Evolutionary conservation across 2,888 invertebrate species (phyloP), one percentile per base, ranked within the genome.

Genomic region (Drosophila siamana): DNA sequence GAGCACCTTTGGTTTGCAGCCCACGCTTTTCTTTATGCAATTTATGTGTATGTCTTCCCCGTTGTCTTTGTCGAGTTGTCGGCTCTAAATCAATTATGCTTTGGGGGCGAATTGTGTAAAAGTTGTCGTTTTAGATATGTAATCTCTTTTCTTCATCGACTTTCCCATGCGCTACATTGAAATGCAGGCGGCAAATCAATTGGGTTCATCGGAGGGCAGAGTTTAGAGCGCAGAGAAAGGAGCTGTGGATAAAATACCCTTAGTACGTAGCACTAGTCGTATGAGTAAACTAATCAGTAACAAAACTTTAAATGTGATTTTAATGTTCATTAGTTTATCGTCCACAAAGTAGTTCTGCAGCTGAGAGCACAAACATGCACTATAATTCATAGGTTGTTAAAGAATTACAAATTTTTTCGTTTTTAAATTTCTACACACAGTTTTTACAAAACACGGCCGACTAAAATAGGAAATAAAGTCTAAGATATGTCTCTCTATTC

Each of bases 71-170:
- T 63, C 55, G 66, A 72, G 47, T 54, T 86, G 70, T 74, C 74
- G 69, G 54, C 69, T 67, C 62, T 76, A 80, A 86, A 83, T 86
- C 81, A 83, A 83, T 86, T 86, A 83, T 74, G 36, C 69, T 55
- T 52, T 59, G 41, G 47, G 47, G 52, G 52, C 44, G 63, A 69
- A 51, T 73, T 76, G 69, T 65, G 51, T 66, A 73, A 70, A 74
- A 77, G 61, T 65, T 74, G 73, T 70, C 65, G 72, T 61, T 48
- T 61, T 61, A 70, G 71, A 72, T 64, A 28, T 57, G 52, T 68
- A 64, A 69, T 75, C 72, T 61, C 41, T 19, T 56, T 56, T 52
- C 46, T 61, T 54, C 50, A 62, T 66, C 57, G 67, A 63, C 64
- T 77, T 69, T 82, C 66, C 59, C 40, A 56, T 77, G 69, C 77